Conservation (phyloP, 2,797 vertebrate genomes). For the Semotilus atromaculatus region DNA sequence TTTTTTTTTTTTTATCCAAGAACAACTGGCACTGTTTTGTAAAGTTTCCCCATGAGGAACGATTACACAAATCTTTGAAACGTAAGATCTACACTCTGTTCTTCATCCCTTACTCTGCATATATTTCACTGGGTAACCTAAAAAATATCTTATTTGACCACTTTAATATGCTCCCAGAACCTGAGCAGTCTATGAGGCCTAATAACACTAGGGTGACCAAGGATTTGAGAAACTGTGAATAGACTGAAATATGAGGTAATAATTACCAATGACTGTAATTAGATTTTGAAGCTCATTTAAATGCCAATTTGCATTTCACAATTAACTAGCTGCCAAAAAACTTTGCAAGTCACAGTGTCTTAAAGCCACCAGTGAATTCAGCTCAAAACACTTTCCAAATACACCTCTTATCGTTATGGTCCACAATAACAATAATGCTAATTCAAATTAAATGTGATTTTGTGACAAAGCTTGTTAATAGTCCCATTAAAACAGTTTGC, state of each 20-base stretch:
- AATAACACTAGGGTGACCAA: neutral
- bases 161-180: neutral
- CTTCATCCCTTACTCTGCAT: neutral
- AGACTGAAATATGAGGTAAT: neutral
- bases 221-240: neutral
- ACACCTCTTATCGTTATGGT: neutral
- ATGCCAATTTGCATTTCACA: neutral
- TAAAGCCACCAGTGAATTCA: neutral
- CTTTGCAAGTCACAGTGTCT: neutral
- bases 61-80: neutral
- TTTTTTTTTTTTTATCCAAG: neutral
- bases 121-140: neutral
- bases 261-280: neutral
- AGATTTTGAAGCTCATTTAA: neutral
- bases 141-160: neutral
- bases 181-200: neutral
- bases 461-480: constrained; percentile 7
- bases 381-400: neutral
- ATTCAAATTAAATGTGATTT: neutral
- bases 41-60: neutral
- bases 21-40: constrained; percentile 14
- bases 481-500: constrained; percentile 25
- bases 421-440: neutral
- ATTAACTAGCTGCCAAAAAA: constrained; percentile 40
- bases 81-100: neutral